phyloP scores from a whole-genome alignment of 1,140 invertebrate genomes.

The Zaprionus vittiger region DNA sequence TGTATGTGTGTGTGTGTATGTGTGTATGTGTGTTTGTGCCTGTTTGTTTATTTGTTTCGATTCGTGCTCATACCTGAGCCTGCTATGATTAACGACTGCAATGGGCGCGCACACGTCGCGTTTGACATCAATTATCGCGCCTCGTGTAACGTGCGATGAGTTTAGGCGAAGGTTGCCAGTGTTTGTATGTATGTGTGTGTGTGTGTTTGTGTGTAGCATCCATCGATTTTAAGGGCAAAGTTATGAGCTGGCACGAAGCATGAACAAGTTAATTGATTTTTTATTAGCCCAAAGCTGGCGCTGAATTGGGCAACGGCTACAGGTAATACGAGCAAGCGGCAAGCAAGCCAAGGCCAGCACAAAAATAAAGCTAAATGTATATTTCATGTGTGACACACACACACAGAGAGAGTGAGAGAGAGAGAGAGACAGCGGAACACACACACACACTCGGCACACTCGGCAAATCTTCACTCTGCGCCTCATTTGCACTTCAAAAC shows the following conservation, averaged over 20 bases:
- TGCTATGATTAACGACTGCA: constrained; percentile 71
- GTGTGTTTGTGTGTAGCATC: not conserved
- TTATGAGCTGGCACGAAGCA: constrained; percentile 42
- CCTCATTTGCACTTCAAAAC: not conserved
- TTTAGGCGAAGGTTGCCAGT: not conserved
- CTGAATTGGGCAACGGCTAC: constrained; percentile 5
- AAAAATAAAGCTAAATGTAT: constrained; percentile 27
- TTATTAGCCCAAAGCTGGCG: constrained; percentile 58
- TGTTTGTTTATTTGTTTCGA: constrained; percentile 61
- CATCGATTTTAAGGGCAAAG: constrained; percentile 35
- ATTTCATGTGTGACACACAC: constrained; percentile 23
- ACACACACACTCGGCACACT: not conserved
- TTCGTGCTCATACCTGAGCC: constrained; percentile 35
- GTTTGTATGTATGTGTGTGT: constrained; percentile 8
- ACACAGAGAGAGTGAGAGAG: not conserved
- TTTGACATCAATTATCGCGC: constrained; percentile 81
- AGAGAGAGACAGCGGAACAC: not conserved
- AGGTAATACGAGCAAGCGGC: constrained; percentile 11
- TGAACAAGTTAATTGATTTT: constrained; percentile 77
- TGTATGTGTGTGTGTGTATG: constrained; percentile 18
- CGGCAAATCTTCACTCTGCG: not conserved
- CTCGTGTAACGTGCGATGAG: constrained; percentile 23
- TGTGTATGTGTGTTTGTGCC: constrained; percentile 43
- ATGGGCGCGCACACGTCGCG: constrained; percentile 46
- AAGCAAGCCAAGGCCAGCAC: constrained; percentile 4